Conservation (phyloP, 2,797 vertebrate genomes). For the Astyanax mexicanus region DNA sequence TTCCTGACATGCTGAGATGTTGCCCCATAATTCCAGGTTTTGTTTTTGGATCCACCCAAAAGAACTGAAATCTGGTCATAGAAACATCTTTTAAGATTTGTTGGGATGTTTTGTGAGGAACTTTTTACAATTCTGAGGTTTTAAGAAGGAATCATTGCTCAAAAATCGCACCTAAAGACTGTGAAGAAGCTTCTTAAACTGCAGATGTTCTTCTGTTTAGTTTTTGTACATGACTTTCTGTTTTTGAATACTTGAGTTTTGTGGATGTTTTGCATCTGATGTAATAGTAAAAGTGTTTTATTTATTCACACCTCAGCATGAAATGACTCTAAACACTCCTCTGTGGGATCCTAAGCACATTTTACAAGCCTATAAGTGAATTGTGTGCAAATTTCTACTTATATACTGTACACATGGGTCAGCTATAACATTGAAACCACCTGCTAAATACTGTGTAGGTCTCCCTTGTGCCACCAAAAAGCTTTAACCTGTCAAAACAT, state of each 20-base stretch:
- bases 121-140: background rate
- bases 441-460: no score
- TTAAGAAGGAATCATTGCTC: conserved; percentile 49
- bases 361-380: conserved; percentile 71
- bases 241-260: conserved; percentile 71
- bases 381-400: conserved; percentile 64
- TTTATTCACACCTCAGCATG: conserved; percentile 90
- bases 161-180: conserved; percentile 8
- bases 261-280: conserved; percentile 71
- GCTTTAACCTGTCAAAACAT: no score
- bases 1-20: conserved; percentile 31
- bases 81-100: background rate
- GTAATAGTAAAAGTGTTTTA: conserved; percentile 81
- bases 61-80: background rate
- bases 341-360: conserved; percentile 76
- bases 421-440: no score
- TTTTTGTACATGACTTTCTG: conserved; percentile 84
- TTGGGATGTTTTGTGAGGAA: background rate
- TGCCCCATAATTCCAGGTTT: background rate
- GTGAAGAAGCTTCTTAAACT: background rate
- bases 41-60: conserved; percentile 18
- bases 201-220: conserved; percentile 55
- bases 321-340: conserved; percentile 70
- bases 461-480: no score
- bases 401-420: background rate